Conservation (phyloP, 2,797 vertebrate genomes). For the Rhinatrema bivittatum region DNA sequence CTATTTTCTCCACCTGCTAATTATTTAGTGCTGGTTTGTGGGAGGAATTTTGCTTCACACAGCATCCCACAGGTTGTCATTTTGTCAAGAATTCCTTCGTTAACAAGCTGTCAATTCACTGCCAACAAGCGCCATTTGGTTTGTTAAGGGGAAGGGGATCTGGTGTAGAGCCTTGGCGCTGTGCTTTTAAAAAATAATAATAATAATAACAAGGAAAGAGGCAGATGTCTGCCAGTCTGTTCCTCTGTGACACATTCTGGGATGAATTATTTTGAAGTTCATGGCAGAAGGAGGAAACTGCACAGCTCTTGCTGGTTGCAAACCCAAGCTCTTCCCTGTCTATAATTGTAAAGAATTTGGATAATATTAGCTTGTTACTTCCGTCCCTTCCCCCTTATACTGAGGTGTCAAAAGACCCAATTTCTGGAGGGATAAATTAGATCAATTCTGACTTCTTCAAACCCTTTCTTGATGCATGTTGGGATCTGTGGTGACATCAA, state of each 20-base stretch:
- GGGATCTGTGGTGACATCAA: too few species aligned
- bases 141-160: slow-evolving; percentile 49
- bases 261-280: not conserved
- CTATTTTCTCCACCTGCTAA: slow-evolving; percentile 61
- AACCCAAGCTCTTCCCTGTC: not conserved
- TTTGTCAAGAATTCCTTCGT: slow-evolving; percentile 66
- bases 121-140: slow-evolving; percentile 63
- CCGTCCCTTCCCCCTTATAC: rapidly evolving
- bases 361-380: not conserved
- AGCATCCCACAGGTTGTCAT: slow-evolving; percentile 62
- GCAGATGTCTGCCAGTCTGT: slow-evolving; percentile 68
- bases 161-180: slow-evolving; percentile 53
- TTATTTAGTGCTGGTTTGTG: slow-evolving; percentile 50
- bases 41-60: slow-evolving; percentile 46
- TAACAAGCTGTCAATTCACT: slow-evolving; percentile 66
- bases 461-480: too few species aligned
- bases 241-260: slow-evolving; percentile 44
- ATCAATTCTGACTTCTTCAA: too few species aligned
- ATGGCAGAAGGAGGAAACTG: slow-evolving; percentile 9
- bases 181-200: slow-evolving; percentile 25
- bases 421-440: too few species aligned
- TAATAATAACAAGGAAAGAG: slow-evolving; percentile 52
- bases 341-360: not conserved
- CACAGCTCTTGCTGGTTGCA: slow-evolving; percentile 7
- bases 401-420: rapidly evolving